Evolutionary conservation across 2,113 vertebrate genomes (phyloP).

Genomic region (Eonycteris spelaea): DNA sequence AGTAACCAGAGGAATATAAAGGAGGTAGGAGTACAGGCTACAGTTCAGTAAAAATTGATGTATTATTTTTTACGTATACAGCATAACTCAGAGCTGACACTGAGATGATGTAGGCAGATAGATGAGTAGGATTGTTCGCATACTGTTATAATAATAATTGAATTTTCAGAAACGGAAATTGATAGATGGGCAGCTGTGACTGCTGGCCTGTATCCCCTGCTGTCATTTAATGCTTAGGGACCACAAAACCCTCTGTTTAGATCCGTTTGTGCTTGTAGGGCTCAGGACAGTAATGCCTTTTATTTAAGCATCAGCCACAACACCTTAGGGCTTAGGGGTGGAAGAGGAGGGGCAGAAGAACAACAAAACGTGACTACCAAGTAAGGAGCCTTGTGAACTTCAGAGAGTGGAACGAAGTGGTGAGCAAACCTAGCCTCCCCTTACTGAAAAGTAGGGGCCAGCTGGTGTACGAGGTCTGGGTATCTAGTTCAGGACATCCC

Average conservation of each 20-base stretch:
- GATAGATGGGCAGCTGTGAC: not conserved
- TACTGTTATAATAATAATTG: constrained; percentile 14
- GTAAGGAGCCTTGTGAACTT: not conserved
- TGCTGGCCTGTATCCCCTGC: not conserved
- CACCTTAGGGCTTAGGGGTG: not conserved
- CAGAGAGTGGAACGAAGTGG: not conserved
- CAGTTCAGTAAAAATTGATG: not conserved
- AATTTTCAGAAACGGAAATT: constrained; percentile 49
- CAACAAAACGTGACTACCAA: not conserved
- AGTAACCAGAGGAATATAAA: not conserved
- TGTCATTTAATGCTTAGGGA: not conserved
- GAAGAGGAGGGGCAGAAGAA: not conserved
- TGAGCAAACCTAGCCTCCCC: not conserved
- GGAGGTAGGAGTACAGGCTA: not conserved
- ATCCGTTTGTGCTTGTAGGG: not conserved
- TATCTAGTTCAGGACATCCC: not conserved
- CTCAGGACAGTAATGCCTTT: not conserved
- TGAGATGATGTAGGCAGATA: not conserved
- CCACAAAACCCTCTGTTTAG: not conserved
- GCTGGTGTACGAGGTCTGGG: not conserved
- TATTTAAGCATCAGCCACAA: not conserved
- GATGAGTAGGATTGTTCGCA: not conserved
- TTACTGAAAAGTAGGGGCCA: not conserved
- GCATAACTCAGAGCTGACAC: not conserved
- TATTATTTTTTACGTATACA: not conserved